These are phyloP conservation scores for Caenorhabditis sp. DNA, from an alignment of 2,888 invertebrate genomes.

Conservation along the genomic window DNA sequence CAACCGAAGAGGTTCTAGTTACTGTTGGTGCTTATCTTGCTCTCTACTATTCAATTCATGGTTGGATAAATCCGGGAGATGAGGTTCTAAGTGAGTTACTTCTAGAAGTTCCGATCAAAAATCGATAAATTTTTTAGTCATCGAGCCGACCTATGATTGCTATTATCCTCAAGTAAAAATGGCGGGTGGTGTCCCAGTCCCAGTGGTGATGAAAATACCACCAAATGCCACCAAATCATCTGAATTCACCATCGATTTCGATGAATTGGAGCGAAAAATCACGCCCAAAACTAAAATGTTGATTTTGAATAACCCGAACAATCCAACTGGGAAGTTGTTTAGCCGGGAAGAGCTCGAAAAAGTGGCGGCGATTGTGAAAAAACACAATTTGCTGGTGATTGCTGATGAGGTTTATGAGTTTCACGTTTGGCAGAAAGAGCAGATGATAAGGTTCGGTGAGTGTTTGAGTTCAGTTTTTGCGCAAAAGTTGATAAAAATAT, in stretches of 20 bases:
- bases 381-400: constrained; percentile 88
- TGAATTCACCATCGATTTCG: constrained; percentile 88
- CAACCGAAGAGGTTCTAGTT: constrained; percentile 83
- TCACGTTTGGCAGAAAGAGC: constrained; percentile 85
- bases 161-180: constrained; percentile 91
- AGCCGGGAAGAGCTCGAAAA: constrained; percentile 73
- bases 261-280: constrained; percentile 83
- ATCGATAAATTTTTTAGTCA: constrained; percentile 77
- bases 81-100: constrained; percentile 72
- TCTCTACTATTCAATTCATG: constrained; percentile 84
- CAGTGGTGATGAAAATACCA: constrained; percentile 83
- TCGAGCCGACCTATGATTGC: constrained; percentile 98
- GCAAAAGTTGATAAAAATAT: constrained; percentile 6
- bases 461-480: no score
- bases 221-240: constrained; percentile 31
- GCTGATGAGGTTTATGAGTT: constrained; percentile 99
- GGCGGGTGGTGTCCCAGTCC: constrained; percentile 86
- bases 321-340: constrained; percentile 87
- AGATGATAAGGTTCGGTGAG: constrained; percentile 86
- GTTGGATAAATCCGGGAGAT: constrained; percentile 83
- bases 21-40: constrained; percentile 94
- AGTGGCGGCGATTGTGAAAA: constrained; percentile 88
- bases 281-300: constrained; percentile 89
- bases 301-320: constrained; percentile 94
- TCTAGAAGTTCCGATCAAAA: no score